Conservation (phyloP, 2,888 invertebrate genomes). For the Dexiosoma caninum region DNA sequence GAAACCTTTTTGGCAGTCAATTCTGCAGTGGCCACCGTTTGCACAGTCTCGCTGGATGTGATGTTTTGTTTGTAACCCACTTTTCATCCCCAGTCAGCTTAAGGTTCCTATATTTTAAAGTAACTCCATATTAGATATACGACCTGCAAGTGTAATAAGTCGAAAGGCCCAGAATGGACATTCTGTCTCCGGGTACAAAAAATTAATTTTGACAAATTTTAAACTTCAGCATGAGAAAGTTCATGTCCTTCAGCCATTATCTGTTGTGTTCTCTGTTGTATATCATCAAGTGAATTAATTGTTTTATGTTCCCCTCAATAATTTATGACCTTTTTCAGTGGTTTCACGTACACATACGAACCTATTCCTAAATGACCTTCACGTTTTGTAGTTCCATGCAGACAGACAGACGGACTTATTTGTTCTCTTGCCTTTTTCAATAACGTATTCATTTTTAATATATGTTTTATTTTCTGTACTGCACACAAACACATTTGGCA, state of each 20-base stretch:
- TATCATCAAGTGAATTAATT: conserved; percentile 22
- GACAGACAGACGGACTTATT: neutral
- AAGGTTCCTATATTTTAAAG: too few species aligned
- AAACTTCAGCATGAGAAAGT: neutral
- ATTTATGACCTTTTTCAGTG: conserved; percentile 29
- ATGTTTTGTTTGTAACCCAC: too few species aligned
- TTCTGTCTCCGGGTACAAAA: too few species aligned
- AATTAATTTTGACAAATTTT: too few species aligned
- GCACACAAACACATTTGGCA: neutral
- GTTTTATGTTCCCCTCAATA: neutral
- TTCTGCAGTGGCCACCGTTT: too few species aligned
- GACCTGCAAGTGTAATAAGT: too few species aligned
- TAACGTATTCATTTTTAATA: conserved; percentile 20
- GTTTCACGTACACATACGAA: conserved; percentile 1
- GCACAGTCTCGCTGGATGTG: too few species aligned
- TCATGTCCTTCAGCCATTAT: neutral
- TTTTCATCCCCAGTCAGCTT: too few species aligned
- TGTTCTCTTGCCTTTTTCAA: conserved; percentile 26
- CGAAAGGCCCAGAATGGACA: too few species aligned
- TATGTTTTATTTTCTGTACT: neutral
- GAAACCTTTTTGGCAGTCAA: too few species aligned
- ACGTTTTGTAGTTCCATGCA: neutral
- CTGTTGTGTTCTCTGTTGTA: neutral
- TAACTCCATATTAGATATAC: too few species aligned
- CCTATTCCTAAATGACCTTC: conserved; percentile 25